These are phyloP conservation scores for Formicarius rufipectus DNA, from an alignment of 2,113 vertebrate genomes.

Conservation along the genomic window DNA sequence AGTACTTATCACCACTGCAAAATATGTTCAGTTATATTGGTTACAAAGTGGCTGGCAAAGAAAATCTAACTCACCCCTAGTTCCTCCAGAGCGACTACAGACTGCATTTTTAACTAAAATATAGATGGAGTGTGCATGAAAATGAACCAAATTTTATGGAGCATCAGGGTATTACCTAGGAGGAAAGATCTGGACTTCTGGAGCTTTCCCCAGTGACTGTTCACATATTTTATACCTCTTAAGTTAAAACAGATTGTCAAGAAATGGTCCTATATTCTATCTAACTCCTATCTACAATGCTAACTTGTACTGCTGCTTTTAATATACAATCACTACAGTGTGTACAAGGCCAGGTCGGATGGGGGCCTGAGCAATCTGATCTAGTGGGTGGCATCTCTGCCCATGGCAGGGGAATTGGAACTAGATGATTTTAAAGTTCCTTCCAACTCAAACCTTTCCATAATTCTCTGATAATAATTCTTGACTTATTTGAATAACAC, in stretches of 20 bases:
- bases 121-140: background rate
- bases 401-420: background rate
- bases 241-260: background rate
- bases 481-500: background rate
- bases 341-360: background rate
- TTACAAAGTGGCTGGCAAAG: background rate
- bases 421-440: background rate
- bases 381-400: background rate
- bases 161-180: background rate
- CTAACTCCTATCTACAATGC: background rate
- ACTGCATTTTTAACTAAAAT: background rate
- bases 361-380: background rate
- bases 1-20: background rate
- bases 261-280: background rate
- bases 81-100: background rate
- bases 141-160: background rate
- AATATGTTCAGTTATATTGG: background rate
- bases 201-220: background rate
- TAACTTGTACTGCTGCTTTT: background rate
- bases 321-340: background rate
- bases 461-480: background rate
- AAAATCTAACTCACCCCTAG: background rate
- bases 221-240: background rate
- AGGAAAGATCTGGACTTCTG: background rate
- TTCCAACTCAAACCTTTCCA: background rate